phyloP scores from a whole-genome alignment of 2,113 vertebrate genomes.

The Machaerirhynchus nigripectus region DNA sequence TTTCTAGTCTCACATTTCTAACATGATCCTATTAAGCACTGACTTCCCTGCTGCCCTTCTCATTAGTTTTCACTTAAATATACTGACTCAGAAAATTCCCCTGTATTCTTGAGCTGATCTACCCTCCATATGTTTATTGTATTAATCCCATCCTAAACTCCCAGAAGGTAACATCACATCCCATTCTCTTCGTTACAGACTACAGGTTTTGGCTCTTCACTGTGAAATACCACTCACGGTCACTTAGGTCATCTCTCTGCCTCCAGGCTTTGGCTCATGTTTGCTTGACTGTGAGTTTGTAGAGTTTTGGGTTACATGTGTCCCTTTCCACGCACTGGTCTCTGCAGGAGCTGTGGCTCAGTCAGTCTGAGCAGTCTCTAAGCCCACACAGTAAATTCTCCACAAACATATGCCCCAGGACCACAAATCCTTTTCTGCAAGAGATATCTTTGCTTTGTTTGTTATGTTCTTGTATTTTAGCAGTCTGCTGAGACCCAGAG shows the following conservation, averaged over 20 bases:
- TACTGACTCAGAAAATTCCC: background rate
- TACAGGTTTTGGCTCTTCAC: background rate
- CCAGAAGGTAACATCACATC: background rate
- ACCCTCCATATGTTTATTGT: background rate
- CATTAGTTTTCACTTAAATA: slow-evolving; percentile 10
- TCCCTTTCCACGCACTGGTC: background rate
- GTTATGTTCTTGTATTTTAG: background rate
- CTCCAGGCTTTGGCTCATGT: background rate
- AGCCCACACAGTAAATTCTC: background rate
- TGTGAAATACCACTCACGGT: rapidly evolving
- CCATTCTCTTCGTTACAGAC: background rate
- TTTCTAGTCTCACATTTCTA: background rate
- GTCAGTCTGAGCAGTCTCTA: slow-evolving; percentile 26
- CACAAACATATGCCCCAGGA: background rate
- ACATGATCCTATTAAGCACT: background rate
- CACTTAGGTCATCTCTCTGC: background rate
- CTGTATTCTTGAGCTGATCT: background rate
- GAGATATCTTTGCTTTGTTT: background rate
- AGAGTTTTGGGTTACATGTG: background rate
- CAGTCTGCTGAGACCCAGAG: background rate
- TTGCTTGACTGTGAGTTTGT: background rate
- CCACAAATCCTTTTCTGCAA: background rate
- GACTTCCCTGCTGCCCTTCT: background rate
- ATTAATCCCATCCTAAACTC: background rate
- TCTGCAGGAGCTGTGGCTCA: background rate